phyloP scores from a whole-genome alignment of 2,113 vertebrate species.

The Sclerurus mexicanus region DNA sequence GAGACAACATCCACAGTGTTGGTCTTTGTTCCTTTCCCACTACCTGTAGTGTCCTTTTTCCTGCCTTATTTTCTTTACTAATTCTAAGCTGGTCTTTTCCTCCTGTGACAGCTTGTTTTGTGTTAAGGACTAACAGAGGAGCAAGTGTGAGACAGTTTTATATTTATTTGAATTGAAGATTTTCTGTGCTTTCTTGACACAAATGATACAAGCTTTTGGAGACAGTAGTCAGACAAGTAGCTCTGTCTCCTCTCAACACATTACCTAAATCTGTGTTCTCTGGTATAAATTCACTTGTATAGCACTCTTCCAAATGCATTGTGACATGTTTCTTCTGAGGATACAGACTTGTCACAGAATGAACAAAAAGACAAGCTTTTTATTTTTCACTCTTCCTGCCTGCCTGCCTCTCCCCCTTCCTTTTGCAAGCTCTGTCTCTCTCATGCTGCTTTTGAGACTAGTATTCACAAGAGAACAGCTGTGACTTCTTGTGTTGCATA shows the following conservation, averaged over 20 bases:
- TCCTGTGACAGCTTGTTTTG: background rate
- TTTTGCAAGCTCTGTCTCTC: background rate
- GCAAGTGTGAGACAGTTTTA: background rate
- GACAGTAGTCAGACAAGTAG: background rate
- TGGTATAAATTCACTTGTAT: background rate
- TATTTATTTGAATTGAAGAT: background rate
- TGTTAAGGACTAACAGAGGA: background rate
- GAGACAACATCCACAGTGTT: background rate
- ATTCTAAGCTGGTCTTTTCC: background rate
- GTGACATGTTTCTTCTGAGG: background rate
- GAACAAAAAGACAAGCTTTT: conserved; percentile 15
- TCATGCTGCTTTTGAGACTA: background rate
- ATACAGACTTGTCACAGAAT: background rate
- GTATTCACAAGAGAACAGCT: background rate
- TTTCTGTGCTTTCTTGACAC: background rate
- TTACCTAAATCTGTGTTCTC: background rate
- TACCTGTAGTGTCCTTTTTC: background rate
- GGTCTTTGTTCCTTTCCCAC: background rate
- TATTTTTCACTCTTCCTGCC: background rate
- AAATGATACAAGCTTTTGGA: background rate
- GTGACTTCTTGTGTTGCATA: background rate
- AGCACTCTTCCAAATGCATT: background rate
- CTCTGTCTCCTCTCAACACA: background rate
- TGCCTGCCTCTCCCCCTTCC: background rate
- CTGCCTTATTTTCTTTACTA: background rate